phyloP scores from a whole-genome alignment of 2,888 invertebrate species.

The Hemicrepidius hirtus region DNA sequence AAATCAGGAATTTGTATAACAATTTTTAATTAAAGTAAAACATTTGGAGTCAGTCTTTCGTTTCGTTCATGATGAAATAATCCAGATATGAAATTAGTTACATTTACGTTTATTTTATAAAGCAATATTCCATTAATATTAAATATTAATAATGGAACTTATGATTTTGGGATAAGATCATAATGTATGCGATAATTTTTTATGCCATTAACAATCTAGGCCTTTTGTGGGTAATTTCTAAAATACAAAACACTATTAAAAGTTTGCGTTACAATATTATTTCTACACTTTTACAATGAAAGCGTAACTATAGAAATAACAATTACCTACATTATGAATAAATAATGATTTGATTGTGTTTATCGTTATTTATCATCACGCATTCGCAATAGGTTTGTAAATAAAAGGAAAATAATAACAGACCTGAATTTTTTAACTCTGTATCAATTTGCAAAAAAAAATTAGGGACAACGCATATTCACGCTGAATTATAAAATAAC shows the following conservation, averaged over 20 bases:
- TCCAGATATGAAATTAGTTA: background rate
- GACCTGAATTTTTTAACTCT: too few species aligned
- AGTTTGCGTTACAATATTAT: background rate
- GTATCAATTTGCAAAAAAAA: too few species aligned
- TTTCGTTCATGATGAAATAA: too few species aligned
- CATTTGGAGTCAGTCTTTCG: too few species aligned
- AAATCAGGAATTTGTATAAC: too few species aligned
- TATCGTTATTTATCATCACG: too few species aligned
- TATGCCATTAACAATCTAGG: slow-evolving; percentile 14
- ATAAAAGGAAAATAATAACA: too few species aligned
- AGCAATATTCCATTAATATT: slow-evolving; percentile 26
- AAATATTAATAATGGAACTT: slow-evolving; percentile 13
- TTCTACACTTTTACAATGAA: background rate
- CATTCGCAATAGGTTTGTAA: too few species aligned
- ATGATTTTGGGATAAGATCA: slow-evolving; percentile 23
- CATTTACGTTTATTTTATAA: slow-evolving; percentile 19
- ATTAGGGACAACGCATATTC: too few species aligned
- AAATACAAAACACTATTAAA: background rate
- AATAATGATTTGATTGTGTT: too few species aligned
- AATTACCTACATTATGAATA: background rate
- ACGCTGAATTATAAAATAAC: too few species aligned
- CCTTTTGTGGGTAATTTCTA: background rate
- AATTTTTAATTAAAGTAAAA: too few species aligned
- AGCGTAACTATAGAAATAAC: slow-evolving; percentile 2
- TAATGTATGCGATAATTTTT: slow-evolving; percentile 34